These are phyloP conservation scores for Caenorhabditis remanei DNA, from an alignment of 1,140 invertebrate species.

Conservation along the genomic window DNA sequence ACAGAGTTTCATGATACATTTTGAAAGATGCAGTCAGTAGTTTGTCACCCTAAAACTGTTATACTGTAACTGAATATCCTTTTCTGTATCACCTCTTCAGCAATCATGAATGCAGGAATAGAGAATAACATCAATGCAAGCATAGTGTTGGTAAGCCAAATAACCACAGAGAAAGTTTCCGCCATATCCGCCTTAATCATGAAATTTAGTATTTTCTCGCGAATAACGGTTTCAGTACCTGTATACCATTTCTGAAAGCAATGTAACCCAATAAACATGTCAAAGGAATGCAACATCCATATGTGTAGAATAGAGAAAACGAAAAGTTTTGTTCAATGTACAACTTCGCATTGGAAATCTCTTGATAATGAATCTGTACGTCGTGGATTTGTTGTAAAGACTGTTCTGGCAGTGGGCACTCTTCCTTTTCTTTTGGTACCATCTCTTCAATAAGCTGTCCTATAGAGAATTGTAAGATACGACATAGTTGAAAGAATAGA, in stretches of 20 bases:
- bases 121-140: conserved; percentile 52
- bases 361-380: conserved; percentile 63
- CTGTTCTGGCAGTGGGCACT: conserved; percentile 59
- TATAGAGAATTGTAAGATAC: conserved; percentile 45
- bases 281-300: conserved; percentile 61
- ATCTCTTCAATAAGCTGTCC: conserved; percentile 57
- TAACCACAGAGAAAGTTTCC: conserved; percentile 44
- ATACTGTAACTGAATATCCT: not conserved
- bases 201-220: not conserved
- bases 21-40: conserved; percentile 59
- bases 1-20: conserved; percentile 63
- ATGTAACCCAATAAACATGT: conserved; percentile 59
- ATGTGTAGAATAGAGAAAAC: conserved; percentile 60
- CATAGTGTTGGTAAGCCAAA: conserved; percentile 57
- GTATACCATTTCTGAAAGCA: conserved; percentile 36
- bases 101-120: conserved; percentile 62
- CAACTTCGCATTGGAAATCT: conserved; percentile 58
- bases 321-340: conserved; percentile 61
- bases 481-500: conserved; percentile 60
- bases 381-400: conserved; percentile 63
- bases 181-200: conserved; percentile 51
- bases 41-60: conserved; percentile 57
- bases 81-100: conserved; percentile 43
- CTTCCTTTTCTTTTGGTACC: conserved; percentile 61
- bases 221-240: not conserved